phyloP scores from a whole-genome alignment of 1,140 invertebrate genomes.

The Lordiphosa collinella region DNA sequence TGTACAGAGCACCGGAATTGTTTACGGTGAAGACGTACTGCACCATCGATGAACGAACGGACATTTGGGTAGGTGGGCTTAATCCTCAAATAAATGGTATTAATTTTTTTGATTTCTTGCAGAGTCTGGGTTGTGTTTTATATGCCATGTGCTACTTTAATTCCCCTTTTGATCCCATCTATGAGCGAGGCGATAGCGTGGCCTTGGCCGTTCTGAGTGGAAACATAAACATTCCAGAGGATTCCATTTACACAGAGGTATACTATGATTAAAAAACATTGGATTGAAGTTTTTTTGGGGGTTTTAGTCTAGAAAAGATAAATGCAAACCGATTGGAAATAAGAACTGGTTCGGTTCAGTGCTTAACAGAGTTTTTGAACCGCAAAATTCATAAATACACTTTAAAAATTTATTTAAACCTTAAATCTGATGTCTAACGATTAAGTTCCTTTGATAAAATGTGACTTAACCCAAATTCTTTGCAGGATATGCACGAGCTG shows the following conservation, averaged over 20 bases:
- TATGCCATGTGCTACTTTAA: constrained; percentile 93
- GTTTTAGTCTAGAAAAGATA: no score
- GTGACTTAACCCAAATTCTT: no score
- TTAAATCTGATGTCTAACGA: no score
- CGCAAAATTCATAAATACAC: no score
- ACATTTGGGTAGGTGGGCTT: constrained; percentile 93
- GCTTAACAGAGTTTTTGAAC: no score
- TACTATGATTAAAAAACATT: constrained; percentile 1
- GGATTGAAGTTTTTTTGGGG: no score
- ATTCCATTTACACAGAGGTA: constrained; percentile 85
- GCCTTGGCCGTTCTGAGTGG: constrained; percentile 91
- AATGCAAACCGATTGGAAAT: no score
- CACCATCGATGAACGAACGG: constrained; percentile 90
- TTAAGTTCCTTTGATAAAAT: no score
- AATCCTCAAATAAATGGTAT: not conserved
- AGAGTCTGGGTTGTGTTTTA: constrained; percentile 92
- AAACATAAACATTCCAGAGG: constrained; percentile 87
- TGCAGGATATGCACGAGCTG: constrained; percentile 85
- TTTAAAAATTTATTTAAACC: no score
- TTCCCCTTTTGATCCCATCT: constrained; percentile 91
- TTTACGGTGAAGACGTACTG: constrained; percentile 91
- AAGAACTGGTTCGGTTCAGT: no score
- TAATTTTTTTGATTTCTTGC: constrained; percentile 1
- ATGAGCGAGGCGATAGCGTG: constrained; percentile 92
- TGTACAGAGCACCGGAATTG: constrained; percentile 92